phyloP scores from a whole-genome alignment of 2,113 vertebrate genomes.

The Ancistrus triradiatus region DNA sequence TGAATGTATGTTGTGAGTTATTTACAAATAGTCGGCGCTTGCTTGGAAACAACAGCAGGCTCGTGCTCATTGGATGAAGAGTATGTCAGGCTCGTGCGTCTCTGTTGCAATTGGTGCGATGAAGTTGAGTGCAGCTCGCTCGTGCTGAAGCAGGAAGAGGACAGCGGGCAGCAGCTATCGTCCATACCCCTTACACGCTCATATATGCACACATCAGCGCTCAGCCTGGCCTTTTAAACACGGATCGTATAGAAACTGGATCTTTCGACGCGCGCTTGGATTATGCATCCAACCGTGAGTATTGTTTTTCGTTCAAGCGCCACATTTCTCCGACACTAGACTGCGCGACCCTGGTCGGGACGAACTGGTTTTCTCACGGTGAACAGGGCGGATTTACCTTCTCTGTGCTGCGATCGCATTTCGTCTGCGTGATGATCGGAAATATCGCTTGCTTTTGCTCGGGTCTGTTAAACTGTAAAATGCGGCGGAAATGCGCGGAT shows the following conservation, averaged over 20 bases:
- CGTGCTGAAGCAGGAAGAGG: conserved; percentile 66
- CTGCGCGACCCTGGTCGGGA: conserved; percentile 22
- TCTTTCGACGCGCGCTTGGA: not conserved
- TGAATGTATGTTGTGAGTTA: conserved; percentile 11
- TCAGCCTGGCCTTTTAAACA: conserved; percentile 9
- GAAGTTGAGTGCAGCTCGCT: conserved; percentile 63
- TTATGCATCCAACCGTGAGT: conserved; percentile 15
- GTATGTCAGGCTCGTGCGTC: conserved; percentile 42
- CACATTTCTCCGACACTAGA: not conserved
- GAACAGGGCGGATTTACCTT: conserved; percentile 28
- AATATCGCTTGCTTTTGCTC: not conserved
- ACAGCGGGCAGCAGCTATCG: conserved; percentile 44
- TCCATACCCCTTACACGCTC: conserved; percentile 33
- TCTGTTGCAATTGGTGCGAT: conserved; percentile 52
- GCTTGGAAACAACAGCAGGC: conserved; percentile 44
- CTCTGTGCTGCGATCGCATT: not conserved
- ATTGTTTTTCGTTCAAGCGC: not conserved
- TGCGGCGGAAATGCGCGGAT: not conserved
- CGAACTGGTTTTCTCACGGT: not conserved
- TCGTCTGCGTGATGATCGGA: not conserved
- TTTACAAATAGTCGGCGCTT: conserved; percentile 27
- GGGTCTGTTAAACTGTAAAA: not conserved
- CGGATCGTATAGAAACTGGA: not conserved
- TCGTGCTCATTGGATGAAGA: conserved; percentile 47
- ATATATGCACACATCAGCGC: not conserved